Base-by-base conservation (phyloP, 2,113 vertebrate genomes). In the Etia nguti region DNA sequence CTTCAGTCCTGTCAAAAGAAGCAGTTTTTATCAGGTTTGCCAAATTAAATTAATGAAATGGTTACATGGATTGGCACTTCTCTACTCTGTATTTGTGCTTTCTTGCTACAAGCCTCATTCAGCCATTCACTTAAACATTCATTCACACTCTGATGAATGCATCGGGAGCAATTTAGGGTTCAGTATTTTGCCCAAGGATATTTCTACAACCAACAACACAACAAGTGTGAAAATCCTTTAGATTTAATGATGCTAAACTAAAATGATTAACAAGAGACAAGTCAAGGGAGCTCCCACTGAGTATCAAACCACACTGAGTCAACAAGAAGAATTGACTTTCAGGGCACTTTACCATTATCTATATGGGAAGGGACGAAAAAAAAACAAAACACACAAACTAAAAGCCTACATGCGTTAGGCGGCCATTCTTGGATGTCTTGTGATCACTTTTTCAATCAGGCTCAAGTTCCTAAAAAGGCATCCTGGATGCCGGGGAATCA, bases 281-380 rank as follows among this genome's bases (percentile, higher is more conserved):
- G 41, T 18, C 38, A 73, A 48, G 1, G 38, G n/a, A 43, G 22
- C 41, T 1, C 22, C 22, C 38, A 29, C 68, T 75, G 4, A 48
- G 15, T 0, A 11, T 73, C 41, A 48, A 48, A 48, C 68, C 41
- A 75, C 41, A 75, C 68, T 4, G 68, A 48, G 41, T 26, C 13
- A 26, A 11, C 70, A 20, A 31, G 70, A 46, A 75, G 70, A 75
- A 20, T 1, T 59, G 60, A 15, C 34, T 60, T 55, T 16, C 8
- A 41, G 48, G 36, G 6, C 13, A 43, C 70, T 83, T 59, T 54
- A 4, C 2, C 31, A 70, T 68, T 50, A 50, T 12, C 26, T 65
- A 10, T 54, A 81, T 31, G 68, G 5, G 34, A 38, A 0, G n/a
- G 11, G 34, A 60, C 73, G 22, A 1, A 1, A 75, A 48, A 73